These are phyloP conservation scores for Hirudinaria manillensis DNA, from an alignment of 2,888 invertebrate genomes.

Conservation along the genomic window DNA sequence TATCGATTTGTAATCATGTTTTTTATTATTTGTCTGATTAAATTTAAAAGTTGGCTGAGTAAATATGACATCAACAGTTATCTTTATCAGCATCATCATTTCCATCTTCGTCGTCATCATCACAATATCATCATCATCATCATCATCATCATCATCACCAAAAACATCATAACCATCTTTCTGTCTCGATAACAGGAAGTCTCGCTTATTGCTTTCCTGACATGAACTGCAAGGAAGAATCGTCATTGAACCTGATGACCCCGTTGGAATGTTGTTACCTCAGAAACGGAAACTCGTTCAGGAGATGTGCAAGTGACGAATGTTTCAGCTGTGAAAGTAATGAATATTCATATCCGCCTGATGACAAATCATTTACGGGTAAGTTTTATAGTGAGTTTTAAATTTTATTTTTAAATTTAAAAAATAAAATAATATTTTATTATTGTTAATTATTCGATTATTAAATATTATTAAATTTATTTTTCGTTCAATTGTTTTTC, in stretches of 20 bases:
- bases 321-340: background rate
- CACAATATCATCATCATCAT: too few relatives aligned
- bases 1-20: too few relatives aligned
- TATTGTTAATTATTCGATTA: too few relatives aligned
- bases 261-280: constrained; percentile 20
- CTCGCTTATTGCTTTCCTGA: background rate
- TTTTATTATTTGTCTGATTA: too few relatives aligned
- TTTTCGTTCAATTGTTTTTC: too few relatives aligned
- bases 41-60: too few relatives aligned
- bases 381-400: background rate
- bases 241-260: background rate
- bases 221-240: background rate
- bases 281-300: background rate
- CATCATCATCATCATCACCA: too few relatives aligned
- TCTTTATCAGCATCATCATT: too few relatives aligned
- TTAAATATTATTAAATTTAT: too few relatives aligned
- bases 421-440: background rate
- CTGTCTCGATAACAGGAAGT: background rate
- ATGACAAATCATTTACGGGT: background rate
- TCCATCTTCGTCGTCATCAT: too few relatives aligned
- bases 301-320: background rate
- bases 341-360: background rate
- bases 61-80: too few relatives aligned
- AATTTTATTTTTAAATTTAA: background rate
- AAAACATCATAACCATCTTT: too few relatives aligned